Conservation (phyloP, 2,888 invertebrate species). For the Cataglyphis albicans region DNA sequence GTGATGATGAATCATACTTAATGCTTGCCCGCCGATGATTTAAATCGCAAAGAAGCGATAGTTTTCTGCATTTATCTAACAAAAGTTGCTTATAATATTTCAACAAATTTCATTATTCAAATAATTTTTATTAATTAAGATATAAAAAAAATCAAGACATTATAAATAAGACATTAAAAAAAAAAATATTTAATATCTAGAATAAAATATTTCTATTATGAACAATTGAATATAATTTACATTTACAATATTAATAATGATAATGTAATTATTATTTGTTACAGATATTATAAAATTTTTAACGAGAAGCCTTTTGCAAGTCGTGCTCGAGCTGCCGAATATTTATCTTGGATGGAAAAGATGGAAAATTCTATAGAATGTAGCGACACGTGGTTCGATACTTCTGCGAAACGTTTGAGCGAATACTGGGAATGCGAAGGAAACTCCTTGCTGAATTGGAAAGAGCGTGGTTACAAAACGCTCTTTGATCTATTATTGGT, state of each 20-base stretch:
- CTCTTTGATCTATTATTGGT: conserved; percentile 91
- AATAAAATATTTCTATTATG: neutral
- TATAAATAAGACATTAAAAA: neutral
- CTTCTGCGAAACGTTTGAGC: conserved; percentile 89
- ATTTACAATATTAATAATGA: neutral
- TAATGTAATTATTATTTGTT: conserved; percentile 27
- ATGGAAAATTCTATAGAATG: conserved; percentile 87
- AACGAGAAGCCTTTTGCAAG: conserved; percentile 62
- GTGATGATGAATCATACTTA: conserved; percentile 59
- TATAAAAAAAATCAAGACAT: neutral
- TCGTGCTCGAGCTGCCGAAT: conserved; percentile 82
- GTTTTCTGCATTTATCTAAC: neutral
- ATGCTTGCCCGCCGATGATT: conserved; percentile 19
- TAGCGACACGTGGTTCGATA: conserved; percentile 89
- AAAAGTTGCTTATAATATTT: neutral
- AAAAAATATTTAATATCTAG: neutral
- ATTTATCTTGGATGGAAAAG: conserved; percentile 89
- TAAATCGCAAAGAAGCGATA: neutral
- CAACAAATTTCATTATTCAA: neutral
- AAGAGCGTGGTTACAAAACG: conserved; percentile 90
- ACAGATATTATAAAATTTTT: conserved; percentile 64
- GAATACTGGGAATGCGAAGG: conserved; percentile 91
- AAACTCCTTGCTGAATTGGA: conserved; percentile 91
- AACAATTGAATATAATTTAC: neutral
- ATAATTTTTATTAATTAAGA: neutral